Evolutionary conservation across 2,113 vertebrate species (phyloP).

Genomic region (Dipodomys stephensi): DNA sequence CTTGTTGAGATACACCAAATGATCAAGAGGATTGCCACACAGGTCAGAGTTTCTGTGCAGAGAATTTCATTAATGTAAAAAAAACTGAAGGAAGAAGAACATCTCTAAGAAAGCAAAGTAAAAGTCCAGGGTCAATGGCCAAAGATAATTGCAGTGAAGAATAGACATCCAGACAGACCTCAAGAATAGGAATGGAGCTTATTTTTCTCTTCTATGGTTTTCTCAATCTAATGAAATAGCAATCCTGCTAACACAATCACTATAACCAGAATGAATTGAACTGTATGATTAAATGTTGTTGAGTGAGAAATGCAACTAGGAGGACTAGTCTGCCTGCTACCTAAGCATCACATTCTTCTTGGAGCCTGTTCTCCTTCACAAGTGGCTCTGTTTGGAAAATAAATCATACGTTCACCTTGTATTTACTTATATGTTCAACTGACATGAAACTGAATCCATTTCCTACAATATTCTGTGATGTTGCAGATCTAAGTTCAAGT

Average conservation of each 20-base stretch:
- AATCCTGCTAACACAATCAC: neutral
- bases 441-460: neutral
- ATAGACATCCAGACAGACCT: neutral
- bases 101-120: slow-evolving; percentile 9
- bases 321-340: neutral
- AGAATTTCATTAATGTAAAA: slow-evolving; percentile 36
- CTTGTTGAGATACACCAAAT: neutral
- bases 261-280: neutral
- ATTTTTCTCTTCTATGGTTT: neutral
- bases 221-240: neutral
- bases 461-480: neutral
- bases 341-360: neutral
- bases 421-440: neutral
- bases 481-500: neutral
- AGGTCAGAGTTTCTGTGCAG: slow-evolving; percentile 14
- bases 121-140: neutral
- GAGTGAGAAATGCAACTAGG: neutral
- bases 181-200: neutral
- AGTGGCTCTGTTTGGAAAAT: neutral
- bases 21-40: neutral
- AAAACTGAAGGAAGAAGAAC: slow-evolving; percentile 21
- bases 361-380: neutral
- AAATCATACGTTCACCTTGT: neutral
- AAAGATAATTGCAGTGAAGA: slow-evolving; percentile 21
- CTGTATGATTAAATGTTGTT: neutral